Conservation (phyloP, 2,113 vertebrate genomes). For the Mormyrus iriodes region DNA sequence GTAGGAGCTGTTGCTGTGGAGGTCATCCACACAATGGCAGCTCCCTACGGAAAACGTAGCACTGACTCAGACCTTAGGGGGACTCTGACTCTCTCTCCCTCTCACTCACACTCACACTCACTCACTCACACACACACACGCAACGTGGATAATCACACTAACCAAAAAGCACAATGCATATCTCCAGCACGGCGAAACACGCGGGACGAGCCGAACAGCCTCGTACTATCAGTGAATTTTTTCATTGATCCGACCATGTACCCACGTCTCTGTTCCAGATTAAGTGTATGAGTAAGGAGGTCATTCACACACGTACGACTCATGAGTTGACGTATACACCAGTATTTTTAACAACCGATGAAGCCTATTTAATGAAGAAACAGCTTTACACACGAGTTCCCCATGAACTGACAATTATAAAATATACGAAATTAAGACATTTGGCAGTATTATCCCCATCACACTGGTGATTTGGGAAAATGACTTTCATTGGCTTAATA, state of each 20-base stretch:
- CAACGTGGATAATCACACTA: background rate
- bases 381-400: background rate
- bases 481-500: background rate
- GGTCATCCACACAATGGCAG: background rate
- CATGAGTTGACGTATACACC: background rate
- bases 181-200: background rate
- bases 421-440: background rate
- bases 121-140: background rate
- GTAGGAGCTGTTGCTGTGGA: background rate
- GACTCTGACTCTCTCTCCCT: background rate
- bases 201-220: background rate
- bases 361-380: background rate
- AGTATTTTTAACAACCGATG: background rate
- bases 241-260: background rate
- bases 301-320: background rate
- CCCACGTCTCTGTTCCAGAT: background rate
- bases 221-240: background rate
- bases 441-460: background rate
- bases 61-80: background rate
- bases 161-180: background rate
- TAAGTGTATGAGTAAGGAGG: background rate
- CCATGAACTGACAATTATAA: background rate
- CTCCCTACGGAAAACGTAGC: background rate
- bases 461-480: background rate
- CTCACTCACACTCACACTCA: background rate